These are phyloP conservation scores for Sphyrna mokarran DNA, from an alignment of 2,113 vertebrate species.

Conservation along the genomic window DNA sequence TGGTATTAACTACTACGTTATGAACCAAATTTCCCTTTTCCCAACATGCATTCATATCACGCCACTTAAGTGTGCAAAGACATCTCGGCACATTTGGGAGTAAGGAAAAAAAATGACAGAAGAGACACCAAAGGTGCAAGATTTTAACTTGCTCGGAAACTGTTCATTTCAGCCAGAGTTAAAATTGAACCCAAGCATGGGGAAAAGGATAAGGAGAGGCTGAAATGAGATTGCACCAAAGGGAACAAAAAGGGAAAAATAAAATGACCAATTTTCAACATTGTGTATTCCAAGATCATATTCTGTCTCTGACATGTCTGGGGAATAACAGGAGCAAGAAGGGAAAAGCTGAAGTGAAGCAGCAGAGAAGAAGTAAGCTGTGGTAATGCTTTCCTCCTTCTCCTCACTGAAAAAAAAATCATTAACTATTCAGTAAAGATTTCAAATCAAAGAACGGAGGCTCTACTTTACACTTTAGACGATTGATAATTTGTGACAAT, in stretches of 20 bases:
- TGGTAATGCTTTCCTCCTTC: neutral
- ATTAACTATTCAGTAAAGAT: neutral
- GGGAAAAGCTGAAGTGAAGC: neutral
- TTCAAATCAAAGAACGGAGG: slow-evolving; percentile 13
- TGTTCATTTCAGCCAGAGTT: neutral
- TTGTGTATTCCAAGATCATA: neutral
- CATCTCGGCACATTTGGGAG: neutral
- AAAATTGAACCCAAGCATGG: neutral
- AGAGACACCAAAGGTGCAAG: neutral
- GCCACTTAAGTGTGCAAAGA: neutral
- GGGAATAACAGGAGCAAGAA: neutral
- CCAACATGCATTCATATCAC: neutral
- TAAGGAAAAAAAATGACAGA: too few relatives aligned
- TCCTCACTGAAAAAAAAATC: neutral
- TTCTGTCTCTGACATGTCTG: neutral
- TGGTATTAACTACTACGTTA: neutral
- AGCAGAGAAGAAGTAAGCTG: neutral
- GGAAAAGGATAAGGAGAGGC: neutral
- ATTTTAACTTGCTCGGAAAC: neutral
- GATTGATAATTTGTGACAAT: slow-evolving; percentile 33
- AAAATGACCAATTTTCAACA: neutral
- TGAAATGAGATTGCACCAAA: neutral
- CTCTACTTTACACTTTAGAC: slow-evolving; percentile 10
- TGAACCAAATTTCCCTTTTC: neutral
- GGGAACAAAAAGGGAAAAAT: neutral